Evolutionary conservation across 2,888 invertebrate species (phyloP).

Genomic region (Cremastobaeus sp.): DNA sequence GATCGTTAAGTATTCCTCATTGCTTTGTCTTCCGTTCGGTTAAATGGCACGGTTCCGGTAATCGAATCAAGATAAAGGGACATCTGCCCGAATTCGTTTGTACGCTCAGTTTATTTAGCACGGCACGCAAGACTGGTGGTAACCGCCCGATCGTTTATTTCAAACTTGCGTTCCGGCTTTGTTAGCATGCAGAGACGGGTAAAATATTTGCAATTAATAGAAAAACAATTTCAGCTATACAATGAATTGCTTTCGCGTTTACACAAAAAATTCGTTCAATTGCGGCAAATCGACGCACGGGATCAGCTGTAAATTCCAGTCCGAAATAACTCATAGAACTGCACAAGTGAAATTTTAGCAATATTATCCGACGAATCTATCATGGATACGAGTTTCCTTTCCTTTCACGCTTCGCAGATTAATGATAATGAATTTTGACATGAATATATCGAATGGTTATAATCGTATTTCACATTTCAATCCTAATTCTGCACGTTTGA

Average conservation of each 20-base stretch:
- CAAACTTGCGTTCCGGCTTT: constrained; percentile 3
- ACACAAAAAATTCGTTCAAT: too few relatives aligned
- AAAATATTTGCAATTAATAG: too few relatives aligned
- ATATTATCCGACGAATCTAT: too few relatives aligned
- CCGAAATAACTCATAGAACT: too few relatives aligned
- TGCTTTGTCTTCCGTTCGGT: constrained; percentile 33
- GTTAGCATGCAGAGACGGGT: not conserved
- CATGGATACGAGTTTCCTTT: too few relatives aligned
- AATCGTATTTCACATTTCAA: constrained; percentile 27
- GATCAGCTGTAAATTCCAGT: too few relatives aligned
- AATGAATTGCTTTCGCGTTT: too few relatives aligned
- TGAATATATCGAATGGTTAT: constrained; percentile 23
- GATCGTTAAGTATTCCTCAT: constrained; percentile 49
- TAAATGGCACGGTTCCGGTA: constrained; percentile 30
- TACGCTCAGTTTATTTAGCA: constrained; percentile 8
- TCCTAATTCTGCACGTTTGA: constrained; percentile 27
- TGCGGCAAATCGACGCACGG: too few relatives aligned
- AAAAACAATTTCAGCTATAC: too few relatives aligned
- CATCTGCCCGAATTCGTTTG: constrained; percentile 19
- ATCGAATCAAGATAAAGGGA: constrained; percentile 41
- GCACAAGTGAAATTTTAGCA: too few relatives aligned
- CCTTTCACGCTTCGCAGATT: too few relatives aligned
- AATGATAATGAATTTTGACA: constrained; percentile 22
- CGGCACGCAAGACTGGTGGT: not conserved
- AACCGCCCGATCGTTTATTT: constrained; percentile 20